Conservation (phyloP, 30 jellyfish, hydroid and myxozoan species). For the Rhopilema esculentum region DNA sequence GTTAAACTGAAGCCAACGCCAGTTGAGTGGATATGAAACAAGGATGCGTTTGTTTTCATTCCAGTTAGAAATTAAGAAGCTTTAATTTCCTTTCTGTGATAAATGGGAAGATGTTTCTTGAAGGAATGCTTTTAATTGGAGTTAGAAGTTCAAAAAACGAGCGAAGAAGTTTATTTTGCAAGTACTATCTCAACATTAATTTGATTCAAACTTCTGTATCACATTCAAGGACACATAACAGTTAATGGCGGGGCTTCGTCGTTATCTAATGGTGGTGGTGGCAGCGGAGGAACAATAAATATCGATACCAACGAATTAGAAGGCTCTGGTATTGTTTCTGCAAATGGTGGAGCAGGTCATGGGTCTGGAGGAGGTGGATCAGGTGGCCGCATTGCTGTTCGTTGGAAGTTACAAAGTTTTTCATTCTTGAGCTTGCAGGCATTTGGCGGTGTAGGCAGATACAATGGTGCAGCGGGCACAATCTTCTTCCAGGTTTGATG, state of each 20-base stretch:
- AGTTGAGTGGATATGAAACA: too few species aligned
- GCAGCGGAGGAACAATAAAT: constrained; percentile 64
- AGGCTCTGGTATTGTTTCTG: constrained; percentile 70
- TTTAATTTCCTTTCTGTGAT: too few species aligned
- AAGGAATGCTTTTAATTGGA: too few species aligned
- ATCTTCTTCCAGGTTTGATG: constrained; percentile 39
- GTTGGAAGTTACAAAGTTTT: constrained; percentile 46
- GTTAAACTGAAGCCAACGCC: too few species aligned
- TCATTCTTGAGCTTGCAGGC: constrained; percentile 54
- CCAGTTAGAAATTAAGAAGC: too few species aligned
- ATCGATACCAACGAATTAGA: constrained; percentile 54
- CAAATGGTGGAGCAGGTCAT: constrained; percentile 71
- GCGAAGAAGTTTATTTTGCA: not conserved
- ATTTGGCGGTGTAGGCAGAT: constrained; percentile 57
- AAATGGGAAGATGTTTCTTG: too few species aligned
- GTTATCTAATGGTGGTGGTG: constrained; percentile 66
- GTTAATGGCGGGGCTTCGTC: constrained; percentile 69
- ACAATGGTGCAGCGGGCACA: constrained; percentile 71
- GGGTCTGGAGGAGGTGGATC: constrained; percentile 79
- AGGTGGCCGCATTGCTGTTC: constrained; percentile 69
- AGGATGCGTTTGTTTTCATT: too few species aligned
- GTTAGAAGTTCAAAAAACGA: too few species aligned
- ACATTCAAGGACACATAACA: constrained; percentile 35
- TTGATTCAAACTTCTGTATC: not conserved
- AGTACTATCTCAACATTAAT: not conserved